Evolutionary conservation across 1,140 invertebrate species (phyloP).

Genomic region (Tetraneura akinire): DNA sequence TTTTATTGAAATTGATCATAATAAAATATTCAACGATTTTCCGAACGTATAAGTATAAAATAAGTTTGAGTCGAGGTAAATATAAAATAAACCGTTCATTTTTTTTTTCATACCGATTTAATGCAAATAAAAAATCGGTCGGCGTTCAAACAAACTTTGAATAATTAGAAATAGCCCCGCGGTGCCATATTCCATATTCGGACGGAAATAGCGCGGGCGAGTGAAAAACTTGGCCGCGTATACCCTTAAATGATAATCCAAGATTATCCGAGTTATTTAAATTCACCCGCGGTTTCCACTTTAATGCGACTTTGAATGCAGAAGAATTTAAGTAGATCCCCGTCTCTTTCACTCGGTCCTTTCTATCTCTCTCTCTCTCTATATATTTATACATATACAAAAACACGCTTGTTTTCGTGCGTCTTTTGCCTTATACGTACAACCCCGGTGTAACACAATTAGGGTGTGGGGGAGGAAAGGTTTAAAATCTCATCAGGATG

Average conservation of each 20-base stretch:
- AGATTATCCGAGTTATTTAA: conserved; percentile 42
- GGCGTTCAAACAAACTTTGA: conserved; percentile 12
- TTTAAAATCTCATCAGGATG: conserved; percentile 38
- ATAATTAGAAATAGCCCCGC: neutral
- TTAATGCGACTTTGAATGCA: conserved; percentile 46
- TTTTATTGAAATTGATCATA: no score
- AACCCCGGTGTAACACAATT: no score
- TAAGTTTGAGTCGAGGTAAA: neutral
- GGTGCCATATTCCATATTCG: neutral
- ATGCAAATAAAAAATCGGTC: neutral
- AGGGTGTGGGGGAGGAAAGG: neutral
- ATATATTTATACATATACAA: neutral
- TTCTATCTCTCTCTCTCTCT: neutral
- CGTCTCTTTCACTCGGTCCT: neutral
- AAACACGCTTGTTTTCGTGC: no score
- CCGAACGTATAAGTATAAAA: neutral
- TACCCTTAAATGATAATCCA: conserved; percentile 36
- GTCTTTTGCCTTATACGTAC: no score
- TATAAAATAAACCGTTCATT: neutral
- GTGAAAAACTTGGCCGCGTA: conserved; percentile 40
- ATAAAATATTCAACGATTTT: no score
- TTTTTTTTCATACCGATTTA: neutral
- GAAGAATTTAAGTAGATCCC: conserved; percentile 20
- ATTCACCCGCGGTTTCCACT: conserved; percentile 18
- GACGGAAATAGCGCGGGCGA: neutral